Evolutionary conservation across 2,113 vertebrate genomes (phyloP), one percentile per base, ranked within the genome.

Genomic region (Romanogobio albipinnatus): DNA sequence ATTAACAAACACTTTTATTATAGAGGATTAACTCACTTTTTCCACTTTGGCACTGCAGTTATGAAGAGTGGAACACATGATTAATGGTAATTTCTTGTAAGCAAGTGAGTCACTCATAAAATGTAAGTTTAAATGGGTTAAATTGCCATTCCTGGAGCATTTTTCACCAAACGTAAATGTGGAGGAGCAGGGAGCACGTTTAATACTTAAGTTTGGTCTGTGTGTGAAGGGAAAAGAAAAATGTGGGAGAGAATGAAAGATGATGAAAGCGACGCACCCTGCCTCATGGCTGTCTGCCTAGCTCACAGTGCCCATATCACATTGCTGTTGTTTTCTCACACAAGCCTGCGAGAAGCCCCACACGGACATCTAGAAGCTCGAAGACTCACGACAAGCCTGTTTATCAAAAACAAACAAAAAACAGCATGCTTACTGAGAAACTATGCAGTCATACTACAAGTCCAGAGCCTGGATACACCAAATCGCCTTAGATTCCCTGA

Each of bases 281-380:
- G 87, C 90, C 93, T 93, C 84, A 78, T 15, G 89, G 93, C 92
- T 86, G 79, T 90, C 85, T 85, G 61, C 84, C 86, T 87, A 86
- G 88, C 78, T 89, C 87, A 89, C 91, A 86, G 88, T 84, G 83
- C 84, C 85, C 80, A 85, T 90, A 92, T 93, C 91, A 89, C 91
- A 90, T 91, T 87, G 90, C 90, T 86, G 82, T 85, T 87, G 86
- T 85, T 88, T 88, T 84, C 84, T 92, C 92, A 93, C 76, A 76
- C 79, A 81, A 82, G 74, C 83, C 80, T 83, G 88, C 61, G 91
- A 85, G 68, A 73, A 83, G 70, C 49, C 36, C 84, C 84, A 85
- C 84, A 84, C 22, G 66, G 43, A 59, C 22, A 45, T 68, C 73
- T 39, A 89, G 81, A 43, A 59, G 33, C 81, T 51, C 17, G 59